These are phyloP conservation scores for Dipodomys ordii DNA, from an alignment of 2,113 vertebrate species.

Conservation along the genomic window DNA sequence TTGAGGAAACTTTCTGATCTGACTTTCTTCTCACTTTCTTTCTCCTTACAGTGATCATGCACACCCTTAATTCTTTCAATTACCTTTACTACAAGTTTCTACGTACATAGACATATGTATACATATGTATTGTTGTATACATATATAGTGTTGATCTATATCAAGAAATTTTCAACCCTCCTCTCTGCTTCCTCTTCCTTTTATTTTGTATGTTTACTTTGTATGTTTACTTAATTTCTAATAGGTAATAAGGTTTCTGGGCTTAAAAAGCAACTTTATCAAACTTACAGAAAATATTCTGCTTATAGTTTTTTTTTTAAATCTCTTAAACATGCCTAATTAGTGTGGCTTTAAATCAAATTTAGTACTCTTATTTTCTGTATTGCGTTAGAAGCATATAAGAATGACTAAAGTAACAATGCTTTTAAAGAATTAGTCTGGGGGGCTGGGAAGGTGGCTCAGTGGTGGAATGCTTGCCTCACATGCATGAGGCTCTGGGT, in stretches of 20 bases:
- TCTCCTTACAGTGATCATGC: background rate
- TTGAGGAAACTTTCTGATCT: conserved; percentile 23
- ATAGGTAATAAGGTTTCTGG: background rate
- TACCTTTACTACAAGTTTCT: background rate
- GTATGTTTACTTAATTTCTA: background rate
- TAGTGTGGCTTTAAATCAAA: conserved; percentile 40
- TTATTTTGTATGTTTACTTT: background rate
- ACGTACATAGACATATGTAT: too few relatives aligned
- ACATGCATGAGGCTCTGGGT: too few relatives aligned
- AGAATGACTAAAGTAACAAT: background rate
- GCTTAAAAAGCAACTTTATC: background rate
- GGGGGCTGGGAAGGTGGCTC: too few relatives aligned
- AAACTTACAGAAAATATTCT: conserved; percentile 39
- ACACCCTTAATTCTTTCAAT: background rate
- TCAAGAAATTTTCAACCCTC: background rate
- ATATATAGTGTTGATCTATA: background rate
- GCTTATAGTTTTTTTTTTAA: background rate
- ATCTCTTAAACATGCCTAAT: background rate
- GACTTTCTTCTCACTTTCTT: background rate
- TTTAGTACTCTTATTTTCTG: background rate
- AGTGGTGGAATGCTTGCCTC: too few relatives aligned
- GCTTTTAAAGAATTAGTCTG: conserved; percentile 43
- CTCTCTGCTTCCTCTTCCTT: background rate
- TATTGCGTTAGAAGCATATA: background rate
- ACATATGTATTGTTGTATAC: too few relatives aligned